Percentiles rank a stretch among this genome's conserved stretches.
Evolutionary conservation across 1,140 invertebrate genomes (phyloP).

Genomic region (Ridgeia piscesae): DNA sequence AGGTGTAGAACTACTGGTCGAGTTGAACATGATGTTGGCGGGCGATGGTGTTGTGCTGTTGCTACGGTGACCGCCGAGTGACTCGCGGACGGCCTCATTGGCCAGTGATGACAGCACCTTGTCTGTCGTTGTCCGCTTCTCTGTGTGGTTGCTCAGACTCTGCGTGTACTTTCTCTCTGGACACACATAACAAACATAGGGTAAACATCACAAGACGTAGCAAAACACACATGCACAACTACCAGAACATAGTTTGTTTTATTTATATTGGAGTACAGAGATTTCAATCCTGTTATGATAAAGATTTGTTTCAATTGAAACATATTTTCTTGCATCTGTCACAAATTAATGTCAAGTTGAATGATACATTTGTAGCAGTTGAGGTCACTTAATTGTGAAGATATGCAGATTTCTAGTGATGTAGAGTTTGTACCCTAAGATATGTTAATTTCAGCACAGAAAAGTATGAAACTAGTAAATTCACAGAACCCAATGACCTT

Average conservation of each 20-base stretch:
- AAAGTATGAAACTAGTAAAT: too few species aligned
- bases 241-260: too few species aligned
- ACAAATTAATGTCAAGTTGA: too few species aligned
- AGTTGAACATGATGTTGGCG: slow-evolving; percentile 45
- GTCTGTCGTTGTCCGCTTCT: slow-evolving; percentile 60
- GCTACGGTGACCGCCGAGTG: slow-evolving; percentile 40
- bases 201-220: not conserved
- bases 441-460: too few species aligned
- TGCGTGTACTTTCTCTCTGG: slow-evolving; percentile 46
- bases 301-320: too few species aligned
- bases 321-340: too few species aligned
- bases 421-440: too few species aligned
- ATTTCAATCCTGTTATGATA: not conserved
- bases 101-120: slow-evolving; percentile 64
- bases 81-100: slow-evolving; percentile 52
- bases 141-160: slow-evolving; percentile 41
- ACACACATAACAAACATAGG: not conserved
- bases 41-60: slow-evolving; percentile 47
- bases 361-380: not conserved
- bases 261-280: too few species aligned
- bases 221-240: too few species aligned
- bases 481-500: too few species aligned
- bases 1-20: slow-evolving; percentile 35
- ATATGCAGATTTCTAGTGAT: too few species aligned
- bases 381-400: too few species aligned